Base-by-base conservation (phyloP, 2,888 invertebrate genomes). In the Pycnomerus fuliginosus region DNA sequence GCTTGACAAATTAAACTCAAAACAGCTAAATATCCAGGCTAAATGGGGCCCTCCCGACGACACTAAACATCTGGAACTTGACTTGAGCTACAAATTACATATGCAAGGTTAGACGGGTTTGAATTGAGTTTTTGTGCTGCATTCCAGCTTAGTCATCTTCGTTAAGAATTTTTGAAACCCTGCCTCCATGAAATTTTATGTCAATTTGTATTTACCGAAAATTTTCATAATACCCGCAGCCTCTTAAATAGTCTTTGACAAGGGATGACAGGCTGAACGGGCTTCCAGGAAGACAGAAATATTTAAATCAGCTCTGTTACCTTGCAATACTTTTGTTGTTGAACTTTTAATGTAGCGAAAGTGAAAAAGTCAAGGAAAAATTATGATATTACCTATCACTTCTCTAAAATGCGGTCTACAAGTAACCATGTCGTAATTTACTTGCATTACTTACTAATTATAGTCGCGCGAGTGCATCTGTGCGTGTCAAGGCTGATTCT, bases 1-100 rank as follows among this genome's bases (percentile, higher is more conserved):
- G 40, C 33, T 41, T 46, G 41, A 46, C 46, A 46, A 46, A 46
- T 46, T 46, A 41, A 41, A 41, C 46, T 36, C 31, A 36, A 33
- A 41, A 34, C 40, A 32, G 40, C 32, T 40, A 40, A 38, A 38
- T 38, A 38, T 38, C 38, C 24, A 16, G 32, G 17, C 40, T 40
- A 34, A 42, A 42, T 30, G 42, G 39, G 29, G 34, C 37, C 38
- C 39, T 33, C 20, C 20, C 28, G 31, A 17, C 39, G 20, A 39
- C 39, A 24, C 16, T 12, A 30, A 32, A 24, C 44, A 44, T 44
- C 44, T 44, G 44, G 44, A 32, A 38, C 33, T 38, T 29, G 38
- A 12, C 28, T 43, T 16, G n/a, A 23, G 28, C 31, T 22, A 36
- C 30, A 42, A 42, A 34, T 34, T 34, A 41, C 34, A 34, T n/a